phyloP scores from a whole-genome alignment of 2,113 vertebrate genomes.

The Synodontis membranacea region DNA sequence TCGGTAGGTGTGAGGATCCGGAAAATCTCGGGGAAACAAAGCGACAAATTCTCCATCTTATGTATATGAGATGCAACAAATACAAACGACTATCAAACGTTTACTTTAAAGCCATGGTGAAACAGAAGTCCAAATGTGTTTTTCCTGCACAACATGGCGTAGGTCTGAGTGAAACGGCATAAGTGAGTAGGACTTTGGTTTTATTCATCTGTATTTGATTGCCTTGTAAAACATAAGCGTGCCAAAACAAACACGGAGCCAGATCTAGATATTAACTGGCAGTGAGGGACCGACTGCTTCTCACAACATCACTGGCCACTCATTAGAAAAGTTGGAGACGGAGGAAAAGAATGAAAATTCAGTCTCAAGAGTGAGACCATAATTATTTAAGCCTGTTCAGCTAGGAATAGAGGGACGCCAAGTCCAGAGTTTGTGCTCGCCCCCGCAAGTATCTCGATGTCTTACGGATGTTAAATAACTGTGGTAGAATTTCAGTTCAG shows the following conservation, averaged over 20 bases:
- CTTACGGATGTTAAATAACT: not conserved
- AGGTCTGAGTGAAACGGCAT: not conserved
- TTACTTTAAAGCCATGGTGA: not conserved
- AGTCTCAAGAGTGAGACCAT: not conserved
- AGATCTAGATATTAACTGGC: not conserved
- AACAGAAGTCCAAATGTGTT: not conserved
- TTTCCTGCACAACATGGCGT: not conserved
- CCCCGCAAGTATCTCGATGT: not conserved
- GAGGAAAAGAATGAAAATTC: not conserved
- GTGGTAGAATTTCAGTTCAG: not conserved
- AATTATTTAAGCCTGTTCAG: conserved; percentile 2
- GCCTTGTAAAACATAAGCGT: not conserved
- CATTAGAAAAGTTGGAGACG: not conserved
- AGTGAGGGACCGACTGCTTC: not conserved
- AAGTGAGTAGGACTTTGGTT: not conserved
- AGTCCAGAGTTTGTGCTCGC: not conserved
- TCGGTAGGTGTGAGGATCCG: not conserved
- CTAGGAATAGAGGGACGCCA: not conserved
- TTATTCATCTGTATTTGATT: not conserved
- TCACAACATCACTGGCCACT: not conserved
- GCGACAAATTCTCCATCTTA: not conserved
- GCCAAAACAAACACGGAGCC: not conserved
- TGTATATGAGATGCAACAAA: not conserved
- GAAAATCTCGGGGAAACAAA: not conserved
- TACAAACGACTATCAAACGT: not conserved